phyloP scores from a whole-genome alignment of 2,888 invertebrate genomes.

The Drosophila nigricruria region DNA sequence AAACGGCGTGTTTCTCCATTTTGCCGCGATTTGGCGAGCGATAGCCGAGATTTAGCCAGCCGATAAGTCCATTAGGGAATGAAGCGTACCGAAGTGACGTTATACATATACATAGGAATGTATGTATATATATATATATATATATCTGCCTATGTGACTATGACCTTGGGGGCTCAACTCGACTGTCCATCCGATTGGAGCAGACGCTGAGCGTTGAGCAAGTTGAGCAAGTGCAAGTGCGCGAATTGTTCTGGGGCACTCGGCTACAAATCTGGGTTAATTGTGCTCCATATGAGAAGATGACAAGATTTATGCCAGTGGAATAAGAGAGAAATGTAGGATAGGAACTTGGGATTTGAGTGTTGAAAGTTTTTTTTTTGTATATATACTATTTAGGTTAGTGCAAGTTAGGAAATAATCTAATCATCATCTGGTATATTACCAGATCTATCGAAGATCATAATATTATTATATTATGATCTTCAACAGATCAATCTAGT shows the following conservation, averaged over 20 bases:
- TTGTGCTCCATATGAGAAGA: neutral
- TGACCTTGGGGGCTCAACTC: conserved; percentile 49
- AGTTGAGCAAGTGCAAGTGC: neutral
- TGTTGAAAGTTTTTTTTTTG: too few relatives aligned
- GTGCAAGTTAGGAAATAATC: too few relatives aligned
- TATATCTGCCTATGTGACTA: conserved; percentile 35
- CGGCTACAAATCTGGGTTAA: conserved; percentile 48
- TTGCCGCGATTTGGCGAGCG: conserved; percentile 52
- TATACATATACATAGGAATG: conserved; percentile 12
- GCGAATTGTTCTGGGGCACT: conserved; percentile 7
- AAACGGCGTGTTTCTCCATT: conserved; percentile 10
- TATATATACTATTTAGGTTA: too few relatives aligned
- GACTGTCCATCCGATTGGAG: neutral
- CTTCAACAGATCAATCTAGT: too few relatives aligned
- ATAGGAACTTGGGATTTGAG: conserved; percentile 1
- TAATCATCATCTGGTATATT: too few relatives aligned
- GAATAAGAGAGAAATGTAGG: too few relatives aligned
- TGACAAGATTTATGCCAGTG: neutral
- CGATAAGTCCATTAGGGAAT: conserved; percentile 75
- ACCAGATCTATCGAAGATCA: too few relatives aligned
- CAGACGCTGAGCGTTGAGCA: neutral
- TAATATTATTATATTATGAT: too few relatives aligned
- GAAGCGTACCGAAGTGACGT: conserved; percentile 44
- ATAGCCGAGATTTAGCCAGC: conserved; percentile 56
- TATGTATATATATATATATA: conserved; percentile 6